Conservation (phyloP, 2,888 invertebrate species). For the Isotomurus palustris region DNA sequence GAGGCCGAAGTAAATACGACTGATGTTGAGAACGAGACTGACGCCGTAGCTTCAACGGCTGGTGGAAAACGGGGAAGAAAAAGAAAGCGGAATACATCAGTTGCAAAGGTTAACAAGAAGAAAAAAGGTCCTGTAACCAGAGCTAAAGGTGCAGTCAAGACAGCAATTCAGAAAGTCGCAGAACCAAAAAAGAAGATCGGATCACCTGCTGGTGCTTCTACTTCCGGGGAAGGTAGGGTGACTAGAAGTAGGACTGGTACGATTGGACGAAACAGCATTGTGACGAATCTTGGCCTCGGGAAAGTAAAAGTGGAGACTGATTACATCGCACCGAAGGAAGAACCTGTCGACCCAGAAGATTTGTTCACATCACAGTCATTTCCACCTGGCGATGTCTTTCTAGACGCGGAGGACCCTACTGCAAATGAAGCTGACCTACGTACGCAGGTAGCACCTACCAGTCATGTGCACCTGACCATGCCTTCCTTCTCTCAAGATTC, state of each 20-base stretch:
- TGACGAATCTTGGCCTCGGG: constrained; percentile 8
- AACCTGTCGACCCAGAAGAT: constrained; percentile 11
- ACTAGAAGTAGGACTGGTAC: constrained; percentile 12
- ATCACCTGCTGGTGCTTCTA: neutral
- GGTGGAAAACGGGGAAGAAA: constrained; percentile 13
- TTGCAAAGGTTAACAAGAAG: constrained; percentile 18
- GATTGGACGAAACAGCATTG: constrained; percentile 2
- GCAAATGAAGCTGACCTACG: no score
- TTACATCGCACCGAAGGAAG: constrained; percentile 9
- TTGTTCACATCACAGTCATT: no score
- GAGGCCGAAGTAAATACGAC: neutral
- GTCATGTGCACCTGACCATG: no score
- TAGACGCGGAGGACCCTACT: no score
- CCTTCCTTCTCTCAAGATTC: neutral
- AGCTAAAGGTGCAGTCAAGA: constrained; percentile 26
- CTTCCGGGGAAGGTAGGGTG: neutral
- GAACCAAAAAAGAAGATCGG: neutral
- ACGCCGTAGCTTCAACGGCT: neutral
- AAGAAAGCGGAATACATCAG: constrained; percentile 16
- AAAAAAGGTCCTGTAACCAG: constrained; percentile 30
- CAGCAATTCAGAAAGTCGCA: neutral
- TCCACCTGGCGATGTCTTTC: no score
- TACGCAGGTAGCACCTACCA: no score
- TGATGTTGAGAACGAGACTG: neutral
- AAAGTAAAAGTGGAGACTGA: constrained; percentile 31